These are phyloP conservation scores for Drosophila aff. DNA, from an alignment of 1,140 invertebrate species.

Conservation along the genomic window DNA sequence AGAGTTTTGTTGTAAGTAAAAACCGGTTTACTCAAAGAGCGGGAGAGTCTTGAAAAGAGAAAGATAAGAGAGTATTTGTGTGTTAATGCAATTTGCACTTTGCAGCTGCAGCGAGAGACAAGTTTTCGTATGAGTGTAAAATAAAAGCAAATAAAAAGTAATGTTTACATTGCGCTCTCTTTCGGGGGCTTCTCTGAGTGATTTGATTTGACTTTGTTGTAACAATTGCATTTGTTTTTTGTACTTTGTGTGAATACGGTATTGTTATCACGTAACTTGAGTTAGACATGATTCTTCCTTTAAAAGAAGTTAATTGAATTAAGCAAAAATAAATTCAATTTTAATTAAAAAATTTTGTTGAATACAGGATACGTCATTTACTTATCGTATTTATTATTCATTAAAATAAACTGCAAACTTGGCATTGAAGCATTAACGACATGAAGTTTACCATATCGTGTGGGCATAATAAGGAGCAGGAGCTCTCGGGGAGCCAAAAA, in stretches of 20 bases:
- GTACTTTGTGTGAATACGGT: constrained; percentile 28
- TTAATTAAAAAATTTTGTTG: no score
- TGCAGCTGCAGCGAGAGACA: constrained; percentile 46
- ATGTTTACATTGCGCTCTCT: constrained; percentile 40
- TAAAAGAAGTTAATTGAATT: not conserved
- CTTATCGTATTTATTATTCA: not conserved
- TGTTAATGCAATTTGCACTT: constrained; percentile 28
- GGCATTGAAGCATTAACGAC: not conserved
- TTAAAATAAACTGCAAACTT: not conserved
- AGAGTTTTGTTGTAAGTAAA: not conserved
- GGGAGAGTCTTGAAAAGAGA: not conserved
- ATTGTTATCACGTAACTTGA: constrained; percentile 26
- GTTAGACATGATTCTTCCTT: no score
- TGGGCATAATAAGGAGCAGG: constrained; percentile 19
- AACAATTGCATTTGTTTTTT: constrained; percentile 40
- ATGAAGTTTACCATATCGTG: constrained; percentile 17
- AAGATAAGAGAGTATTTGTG: constrained; percentile 17
- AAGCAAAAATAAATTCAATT: not conserved
- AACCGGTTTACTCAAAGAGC: constrained; percentile 8
- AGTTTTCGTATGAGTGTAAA: constrained; percentile 30
- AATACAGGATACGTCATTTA: not conserved
- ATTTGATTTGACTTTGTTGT: constrained; percentile 14
- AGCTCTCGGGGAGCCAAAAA: constrained; percentile 2
- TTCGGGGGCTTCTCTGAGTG: not conserved
- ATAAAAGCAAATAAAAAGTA: constrained; percentile 54